Evolutionary conservation across 2,888 invertebrate genomes (phyloP).

Genomic region (Sussaba pulchella): DNA sequence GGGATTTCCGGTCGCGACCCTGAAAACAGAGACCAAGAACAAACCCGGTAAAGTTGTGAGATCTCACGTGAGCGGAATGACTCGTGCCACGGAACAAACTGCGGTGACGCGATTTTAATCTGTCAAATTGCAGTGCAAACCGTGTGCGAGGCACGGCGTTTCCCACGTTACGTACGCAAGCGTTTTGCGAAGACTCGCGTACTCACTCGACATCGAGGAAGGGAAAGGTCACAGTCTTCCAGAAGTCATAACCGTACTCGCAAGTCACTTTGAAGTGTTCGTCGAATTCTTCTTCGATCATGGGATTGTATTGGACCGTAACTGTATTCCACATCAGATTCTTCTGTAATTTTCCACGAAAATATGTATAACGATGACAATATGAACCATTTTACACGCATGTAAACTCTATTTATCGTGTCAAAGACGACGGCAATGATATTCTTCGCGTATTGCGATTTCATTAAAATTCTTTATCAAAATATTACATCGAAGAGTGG

Average conservation of each 20-base stretch:
- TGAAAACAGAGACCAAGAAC: constrained; percentile 82
- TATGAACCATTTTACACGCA: neutral
- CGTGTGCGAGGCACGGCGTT: constrained; percentile 8
- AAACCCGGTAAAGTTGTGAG: constrained; percentile 1
- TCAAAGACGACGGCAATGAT: no score
- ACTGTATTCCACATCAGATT: constrained; percentile 99
- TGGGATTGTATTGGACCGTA: constrained; percentile 96
- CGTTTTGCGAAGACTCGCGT: constrained; percentile 2
- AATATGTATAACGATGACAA: neutral
- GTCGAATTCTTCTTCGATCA: constrained; percentile 97
- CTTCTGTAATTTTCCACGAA: constrained; percentile 87
- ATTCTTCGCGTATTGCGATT: no score
- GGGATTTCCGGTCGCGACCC: constrained; percentile 97
- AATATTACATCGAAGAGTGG: no score
- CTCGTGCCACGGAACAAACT: constrained; percentile 12
- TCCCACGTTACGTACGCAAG: constrained; percentile 43
- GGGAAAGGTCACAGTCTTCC: constrained; percentile 98
- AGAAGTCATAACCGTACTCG: constrained; percentile 98
- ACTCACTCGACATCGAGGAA: constrained; percentile 97
- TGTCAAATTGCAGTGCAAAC: constrained; percentile 43
- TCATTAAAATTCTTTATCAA: no score
- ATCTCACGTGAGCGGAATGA: constrained; percentile 12
- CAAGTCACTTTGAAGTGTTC: constrained; percentile 98
- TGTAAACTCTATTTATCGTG: no score
- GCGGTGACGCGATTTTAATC: constrained; percentile 47